phyloP scores from a whole-genome alignment of 2,797 vertebrate species.

The Sebastes kiyomatsui region DNA sequence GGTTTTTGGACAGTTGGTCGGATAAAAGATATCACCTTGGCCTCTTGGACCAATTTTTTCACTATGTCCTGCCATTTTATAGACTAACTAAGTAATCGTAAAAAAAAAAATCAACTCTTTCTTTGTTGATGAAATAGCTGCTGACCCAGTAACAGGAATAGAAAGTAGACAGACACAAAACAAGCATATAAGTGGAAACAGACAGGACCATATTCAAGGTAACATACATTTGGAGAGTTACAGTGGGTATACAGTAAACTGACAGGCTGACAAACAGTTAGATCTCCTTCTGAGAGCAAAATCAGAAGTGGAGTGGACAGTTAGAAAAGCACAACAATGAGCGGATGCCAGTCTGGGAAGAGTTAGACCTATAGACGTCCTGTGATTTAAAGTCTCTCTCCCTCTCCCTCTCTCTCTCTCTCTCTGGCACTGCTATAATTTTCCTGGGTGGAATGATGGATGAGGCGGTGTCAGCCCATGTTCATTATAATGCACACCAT shows the following conservation, averaged over 20 bases:
- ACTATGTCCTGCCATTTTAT: neutral
- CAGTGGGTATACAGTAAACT: slow-evolving; percentile 13
- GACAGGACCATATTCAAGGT: neutral
- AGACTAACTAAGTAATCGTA: neutral
- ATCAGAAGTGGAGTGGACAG: slow-evolving; percentile 44
- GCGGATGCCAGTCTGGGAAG: slow-evolving; percentile 59
- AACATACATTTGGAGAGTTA: slow-evolving; percentile 4
- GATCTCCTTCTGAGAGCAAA: slow-evolving; percentile 23
- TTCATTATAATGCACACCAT: slow-evolving; percentile 97
- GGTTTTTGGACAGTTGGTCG: neutral
- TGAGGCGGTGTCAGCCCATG: slow-evolving; percentile 91
- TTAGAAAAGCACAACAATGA: slow-evolving; percentile 65
- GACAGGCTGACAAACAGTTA: slow-evolving; percentile 44
- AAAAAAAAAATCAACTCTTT: neutral
- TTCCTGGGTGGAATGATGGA: slow-evolving; percentile 90
- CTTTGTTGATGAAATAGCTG: neutral
- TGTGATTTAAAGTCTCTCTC: slow-evolving; percentile 75
- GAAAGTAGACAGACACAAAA: neutral
- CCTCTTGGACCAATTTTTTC: neutral
- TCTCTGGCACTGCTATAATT: slow-evolving; percentile 80
- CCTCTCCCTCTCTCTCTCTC: slow-evolving; percentile 43
- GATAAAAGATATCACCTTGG: neutral
- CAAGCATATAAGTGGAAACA: neutral
- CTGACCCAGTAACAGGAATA: neutral
- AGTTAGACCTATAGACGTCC: slow-evolving; percentile 60